Evolutionary conservation across 1,140 invertebrate species (phyloP), one percentile per base, ranked within the genome.

Genomic region (Eufriesea mexicana): DNA sequence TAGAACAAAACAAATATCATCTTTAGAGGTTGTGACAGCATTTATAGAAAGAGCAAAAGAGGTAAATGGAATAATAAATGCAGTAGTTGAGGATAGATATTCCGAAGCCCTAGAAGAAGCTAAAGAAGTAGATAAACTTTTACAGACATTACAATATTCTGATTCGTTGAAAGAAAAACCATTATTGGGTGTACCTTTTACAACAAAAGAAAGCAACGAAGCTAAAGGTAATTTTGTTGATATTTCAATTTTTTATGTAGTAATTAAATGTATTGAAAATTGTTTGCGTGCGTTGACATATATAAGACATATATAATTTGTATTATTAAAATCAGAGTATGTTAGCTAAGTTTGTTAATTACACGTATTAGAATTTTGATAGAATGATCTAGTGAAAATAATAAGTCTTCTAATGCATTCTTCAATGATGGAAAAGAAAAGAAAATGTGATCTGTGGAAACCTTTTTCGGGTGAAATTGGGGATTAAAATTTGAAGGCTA

Each of bases 121-220:
- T 0, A 94, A 94, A 83, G 92, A 94, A 84, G 95, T 97, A 20
- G 98, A 99, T 92, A 91, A 95, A 86, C 95, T 98, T 35, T 93
- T 94, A 79, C 94, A 95, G 16, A 88, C 90, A 68, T 89, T 95
- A n/a, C 90, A 92, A 0, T 94, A 96, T 81, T 57, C 62, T 23
- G 95, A 96, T 35, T 94, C 95, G 77, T 95, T 97, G 70, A 86
- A 94, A 71, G 85, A 89, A 64, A 96, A 96, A 94, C 97, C 97
- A 59, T 97, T 97, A 85, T 91, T 97, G 54, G 97, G 97, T 45
- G 96, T 98, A 28, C 98, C 98, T 6, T 98, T 98, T 91, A 98
- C 97, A 42, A 96, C 95, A n/a, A 96, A 96, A 93, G 96, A 96
- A 87, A 96, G 95, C 74, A 95, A 95, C 84, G 90, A 92, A 86